Evolutionary conservation across 1,140 invertebrate species (phyloP).

Genomic region (Cydia pomonella): DNA sequence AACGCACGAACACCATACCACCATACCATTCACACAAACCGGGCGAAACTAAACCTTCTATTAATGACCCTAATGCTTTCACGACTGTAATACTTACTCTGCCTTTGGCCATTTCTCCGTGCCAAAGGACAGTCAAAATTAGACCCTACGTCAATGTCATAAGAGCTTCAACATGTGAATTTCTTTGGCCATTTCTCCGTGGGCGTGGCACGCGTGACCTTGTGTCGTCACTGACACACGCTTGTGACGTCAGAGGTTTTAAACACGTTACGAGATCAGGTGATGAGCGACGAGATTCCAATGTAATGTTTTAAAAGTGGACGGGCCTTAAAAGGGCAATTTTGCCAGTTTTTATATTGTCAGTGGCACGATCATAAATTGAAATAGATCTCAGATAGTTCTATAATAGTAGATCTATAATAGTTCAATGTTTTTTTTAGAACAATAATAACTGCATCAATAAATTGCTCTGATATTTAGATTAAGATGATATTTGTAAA

Average conservation of each 20-base stretch:
- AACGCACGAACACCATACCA: constrained; percentile 37
- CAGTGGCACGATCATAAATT: no score
- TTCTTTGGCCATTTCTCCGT: constrained; percentile 12
- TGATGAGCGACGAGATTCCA: not conserved
- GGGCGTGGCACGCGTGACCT: constrained; percentile 9
- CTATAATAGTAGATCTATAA: no score
- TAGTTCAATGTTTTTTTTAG: no score
- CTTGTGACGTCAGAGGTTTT: not conserved
- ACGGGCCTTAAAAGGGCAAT: not conserved
- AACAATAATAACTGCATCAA: no score
- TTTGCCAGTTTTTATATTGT: not conserved
- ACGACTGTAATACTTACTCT: no score
- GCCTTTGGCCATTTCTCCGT: not conserved
- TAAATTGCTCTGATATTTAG: no score
- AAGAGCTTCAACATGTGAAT: not conserved
- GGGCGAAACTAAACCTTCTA: not conserved
- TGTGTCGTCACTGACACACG: constrained; percentile 12
- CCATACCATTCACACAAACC: constrained; percentile 32
- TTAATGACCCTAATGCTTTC: not conserved
- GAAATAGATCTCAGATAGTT: no score
- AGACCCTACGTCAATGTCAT: not conserved
- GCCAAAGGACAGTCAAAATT: not conserved
- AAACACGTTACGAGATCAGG: not conserved
- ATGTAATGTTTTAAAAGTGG: not conserved
- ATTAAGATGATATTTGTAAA: no score